Percentiles rank a stretch among this genome's conserved stretches.
phyloP scores from a whole-genome alignment of 2,113 vertebrate species.

The Pogona vitticeps region DNA sequence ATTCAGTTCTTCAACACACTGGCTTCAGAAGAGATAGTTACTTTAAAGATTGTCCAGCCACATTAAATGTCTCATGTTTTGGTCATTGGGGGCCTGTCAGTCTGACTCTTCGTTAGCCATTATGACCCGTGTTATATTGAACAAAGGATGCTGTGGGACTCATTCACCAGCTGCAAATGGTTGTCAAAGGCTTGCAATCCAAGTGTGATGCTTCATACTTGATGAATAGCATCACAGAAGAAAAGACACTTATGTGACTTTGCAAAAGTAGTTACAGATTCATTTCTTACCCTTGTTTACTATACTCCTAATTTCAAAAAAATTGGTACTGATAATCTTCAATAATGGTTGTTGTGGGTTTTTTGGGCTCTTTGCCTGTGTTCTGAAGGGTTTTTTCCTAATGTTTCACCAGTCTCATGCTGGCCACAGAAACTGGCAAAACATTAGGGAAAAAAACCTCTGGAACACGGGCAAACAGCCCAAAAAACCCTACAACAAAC shows the following conservation, averaged over 20 bases:
- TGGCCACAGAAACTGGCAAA: no score
- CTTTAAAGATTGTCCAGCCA: not conserved
- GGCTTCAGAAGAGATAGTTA: slow-evolving; percentile 16
- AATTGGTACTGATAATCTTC: not conserved
- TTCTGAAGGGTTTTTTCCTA: no score
- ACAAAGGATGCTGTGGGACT: not conserved
- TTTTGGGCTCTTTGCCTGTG: no score
- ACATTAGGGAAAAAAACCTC: no score
- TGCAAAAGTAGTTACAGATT: not conserved
- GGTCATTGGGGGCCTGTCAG: not conserved
- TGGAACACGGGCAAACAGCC: no score
- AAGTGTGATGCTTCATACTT: not conserved
- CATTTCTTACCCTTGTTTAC: not conserved
- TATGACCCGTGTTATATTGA: not conserved
- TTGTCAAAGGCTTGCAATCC: not conserved
- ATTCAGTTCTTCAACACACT: slow-evolving; percentile 48
- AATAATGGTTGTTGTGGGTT: not conserved
- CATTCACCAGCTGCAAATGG: not conserved
- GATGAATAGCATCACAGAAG: not conserved
- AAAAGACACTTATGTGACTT: not conserved
- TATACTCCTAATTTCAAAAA: not conserved
- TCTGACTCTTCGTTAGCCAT: not conserved
- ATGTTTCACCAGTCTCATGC: no score
- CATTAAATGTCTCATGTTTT: not conserved
- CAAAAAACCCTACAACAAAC: no score